A percentile compares a stretch with the other conserved stretches of the same genome.
Conservation (phyloP, 2,797 vertebrate species). For the Sebastes aleutianus region DNA sequence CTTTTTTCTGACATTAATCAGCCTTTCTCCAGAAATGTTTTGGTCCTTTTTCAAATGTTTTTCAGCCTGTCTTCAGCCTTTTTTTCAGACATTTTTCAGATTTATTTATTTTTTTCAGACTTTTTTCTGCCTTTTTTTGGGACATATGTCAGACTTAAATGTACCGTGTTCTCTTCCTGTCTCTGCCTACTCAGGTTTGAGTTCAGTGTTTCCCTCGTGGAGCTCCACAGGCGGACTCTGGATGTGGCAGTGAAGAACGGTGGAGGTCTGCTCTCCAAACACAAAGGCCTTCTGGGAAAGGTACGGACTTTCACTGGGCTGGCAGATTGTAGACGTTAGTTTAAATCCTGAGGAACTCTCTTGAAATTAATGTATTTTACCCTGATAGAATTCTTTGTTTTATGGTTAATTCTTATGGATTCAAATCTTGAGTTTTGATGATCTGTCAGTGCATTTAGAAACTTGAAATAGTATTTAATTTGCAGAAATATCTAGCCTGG, state of each 20-base stretch:
- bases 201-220: conserved; percentile 91
- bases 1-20: too few species aligned
- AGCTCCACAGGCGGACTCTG: conserved; percentile 90
- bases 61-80: too few species aligned
- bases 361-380: background rate
- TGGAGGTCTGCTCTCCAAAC: conserved; percentile 93
- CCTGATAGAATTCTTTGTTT: background rate
- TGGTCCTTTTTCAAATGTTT: too few species aligned
- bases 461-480: background rate
- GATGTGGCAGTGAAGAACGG: conserved; percentile 98
- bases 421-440: background rate
- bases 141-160: too few species aligned
- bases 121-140: too few species aligned
- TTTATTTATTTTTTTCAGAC: too few species aligned
- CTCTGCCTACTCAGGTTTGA: conserved; percentile 85
- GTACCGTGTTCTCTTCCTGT: too few species aligned
- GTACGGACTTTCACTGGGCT: conserved; percentile 61
- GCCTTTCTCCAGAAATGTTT: too few species aligned
- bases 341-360: background rate
- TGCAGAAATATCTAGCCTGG: background rate
- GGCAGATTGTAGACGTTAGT: background rate
- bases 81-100: too few species aligned
- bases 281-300: conserved; percentile 97
- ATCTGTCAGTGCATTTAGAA: background rate
- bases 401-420: background rate